Conservation (phyloP, 2,888 invertebrate genomes). For the Psococerastis gibbosa region DNA sequence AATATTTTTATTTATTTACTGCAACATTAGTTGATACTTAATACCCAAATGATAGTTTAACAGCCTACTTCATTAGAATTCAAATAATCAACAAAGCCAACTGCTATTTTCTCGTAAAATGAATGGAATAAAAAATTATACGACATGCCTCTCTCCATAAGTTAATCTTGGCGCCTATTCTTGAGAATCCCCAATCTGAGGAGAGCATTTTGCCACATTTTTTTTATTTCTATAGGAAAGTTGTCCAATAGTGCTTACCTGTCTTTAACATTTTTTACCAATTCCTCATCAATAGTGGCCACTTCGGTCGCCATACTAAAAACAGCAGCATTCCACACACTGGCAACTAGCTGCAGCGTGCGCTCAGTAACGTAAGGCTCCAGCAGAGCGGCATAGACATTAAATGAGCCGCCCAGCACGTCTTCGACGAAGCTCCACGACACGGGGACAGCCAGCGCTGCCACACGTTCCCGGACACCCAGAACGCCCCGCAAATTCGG, state of each 20-base stretch:
- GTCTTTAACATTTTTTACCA: neutral
- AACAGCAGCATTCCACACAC: neutral
- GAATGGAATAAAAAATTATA: no score
- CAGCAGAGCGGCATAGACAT: neutral
- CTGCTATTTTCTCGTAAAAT: no score
- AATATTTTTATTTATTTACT: neutral
- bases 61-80: no score
- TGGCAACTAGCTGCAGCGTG: neutral
- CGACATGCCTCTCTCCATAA: no score
- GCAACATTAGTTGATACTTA: no score
- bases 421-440: neutral
- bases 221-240: no score
- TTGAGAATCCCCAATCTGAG: no score
- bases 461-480: neutral
- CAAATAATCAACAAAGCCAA: no score
- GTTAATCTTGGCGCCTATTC: no score
- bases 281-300: neutral
- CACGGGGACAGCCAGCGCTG: neutral
- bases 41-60: no score
- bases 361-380: neutral
- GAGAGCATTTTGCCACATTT: no score
- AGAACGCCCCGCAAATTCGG: neutral
- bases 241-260: no score
- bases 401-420: neutral
- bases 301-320: neutral